phyloP scores from a whole-genome alignment of 2,113 vertebrate species.

The Podarcis cretensis region DNA sequence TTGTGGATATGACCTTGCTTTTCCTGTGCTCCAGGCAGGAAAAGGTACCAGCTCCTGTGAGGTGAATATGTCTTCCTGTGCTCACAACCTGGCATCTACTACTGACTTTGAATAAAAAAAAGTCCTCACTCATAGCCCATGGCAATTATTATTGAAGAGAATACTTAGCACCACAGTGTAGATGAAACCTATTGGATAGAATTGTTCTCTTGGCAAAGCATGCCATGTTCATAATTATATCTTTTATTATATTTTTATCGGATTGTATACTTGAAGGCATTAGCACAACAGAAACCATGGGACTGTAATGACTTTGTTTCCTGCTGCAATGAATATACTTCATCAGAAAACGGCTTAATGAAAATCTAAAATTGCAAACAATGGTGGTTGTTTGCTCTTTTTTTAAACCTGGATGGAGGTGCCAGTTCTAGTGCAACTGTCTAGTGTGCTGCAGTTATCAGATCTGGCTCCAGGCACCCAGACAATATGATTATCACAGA shows the following conservation, averaged over 20 bases:
- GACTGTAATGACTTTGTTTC: neutral
- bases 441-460: neutral
- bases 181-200: constrained; percentile 1
- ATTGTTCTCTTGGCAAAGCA: neutral
- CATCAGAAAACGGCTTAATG: neutral
- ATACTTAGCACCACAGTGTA: neutral
- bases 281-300: neutral
- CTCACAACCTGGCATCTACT: neutral
- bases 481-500: neutral
- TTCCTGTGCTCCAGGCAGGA: neutral
- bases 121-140: neutral
- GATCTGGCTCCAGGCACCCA: neutral
- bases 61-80: neutral
- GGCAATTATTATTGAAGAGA: neutral
- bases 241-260: neutral
- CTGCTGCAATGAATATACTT: neutral
- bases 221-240: neutral
- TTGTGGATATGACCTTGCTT: neutral
- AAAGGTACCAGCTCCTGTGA: neutral
- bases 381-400: neutral
- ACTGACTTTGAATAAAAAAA: neutral
- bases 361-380: neutral
- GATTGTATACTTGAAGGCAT: neutral
- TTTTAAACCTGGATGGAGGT: neutral
- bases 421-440: neutral